Conservation (phyloP, 2,797 vertebrate genomes). For the Brachymystax lenok region DNA sequence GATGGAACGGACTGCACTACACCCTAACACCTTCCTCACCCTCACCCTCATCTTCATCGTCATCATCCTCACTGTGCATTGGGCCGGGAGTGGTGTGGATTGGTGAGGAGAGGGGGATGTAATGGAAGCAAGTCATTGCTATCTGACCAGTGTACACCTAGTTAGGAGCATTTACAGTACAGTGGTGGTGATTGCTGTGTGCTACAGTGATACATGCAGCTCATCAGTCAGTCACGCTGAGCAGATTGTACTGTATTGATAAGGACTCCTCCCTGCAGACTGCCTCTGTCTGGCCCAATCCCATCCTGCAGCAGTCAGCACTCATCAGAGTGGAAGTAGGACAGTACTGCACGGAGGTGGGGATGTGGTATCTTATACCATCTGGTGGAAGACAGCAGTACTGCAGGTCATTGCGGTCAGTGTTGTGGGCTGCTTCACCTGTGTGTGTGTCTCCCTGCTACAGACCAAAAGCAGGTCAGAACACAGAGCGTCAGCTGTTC, state of each 20-base stretch:
- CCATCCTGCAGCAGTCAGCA: background rate
- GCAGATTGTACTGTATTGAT: background rate
- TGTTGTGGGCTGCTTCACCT: conserved; percentile 19
- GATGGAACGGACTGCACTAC: background rate
- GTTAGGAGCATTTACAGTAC: background rate
- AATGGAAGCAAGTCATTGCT: background rate
- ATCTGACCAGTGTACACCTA: background rate
- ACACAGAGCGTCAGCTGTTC: background rate
- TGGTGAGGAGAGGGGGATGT: background rate
- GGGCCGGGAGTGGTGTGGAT: background rate
- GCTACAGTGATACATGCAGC: background rate
- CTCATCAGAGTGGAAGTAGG: background rate
- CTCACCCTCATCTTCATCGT: conserved; percentile 19
- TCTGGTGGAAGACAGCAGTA: conserved; percentile 52
- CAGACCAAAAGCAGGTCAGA: conserved; percentile 42
- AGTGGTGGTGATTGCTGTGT: background rate
- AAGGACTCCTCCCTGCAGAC: background rate
- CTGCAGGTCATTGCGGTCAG: conserved; percentile 37
- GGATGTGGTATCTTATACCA: conserved; percentile 28
- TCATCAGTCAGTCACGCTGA: background rate
- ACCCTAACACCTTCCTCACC: conserved; percentile 9
- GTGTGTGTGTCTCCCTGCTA: conserved; percentile 14
- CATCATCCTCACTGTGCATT: background rate
- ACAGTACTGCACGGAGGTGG: background rate
- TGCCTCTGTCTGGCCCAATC: background rate